phyloP scores from a whole-genome alignment of 2,888 invertebrate species.

The Lepidocyrtoides sp. region DNA sequence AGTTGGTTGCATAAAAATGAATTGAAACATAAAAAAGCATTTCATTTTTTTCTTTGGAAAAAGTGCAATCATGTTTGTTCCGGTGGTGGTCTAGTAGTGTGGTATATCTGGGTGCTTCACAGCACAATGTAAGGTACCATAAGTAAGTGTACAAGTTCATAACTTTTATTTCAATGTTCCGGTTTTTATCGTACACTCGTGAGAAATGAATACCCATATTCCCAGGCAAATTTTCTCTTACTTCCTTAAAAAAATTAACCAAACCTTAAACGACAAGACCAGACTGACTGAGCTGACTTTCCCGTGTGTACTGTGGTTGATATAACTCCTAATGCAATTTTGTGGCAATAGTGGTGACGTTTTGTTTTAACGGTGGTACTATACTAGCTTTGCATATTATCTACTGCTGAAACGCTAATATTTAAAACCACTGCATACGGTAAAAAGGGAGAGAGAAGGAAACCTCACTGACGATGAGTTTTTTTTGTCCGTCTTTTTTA shows the following conservation, averaged over 20 bases:
- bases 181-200: constrained; percentile 63
- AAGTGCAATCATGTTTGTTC: constrained; percentile 40
- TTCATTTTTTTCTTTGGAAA: constrained; percentile 36
- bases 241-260: constrained; percentile 17
- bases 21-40: constrained; percentile 14
- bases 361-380: not conserved
- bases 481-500: too few relatives aligned
- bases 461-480: too few relatives aligned
- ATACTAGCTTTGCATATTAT: not conserved
- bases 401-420: too few relatives aligned
- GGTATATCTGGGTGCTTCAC: not conserved
- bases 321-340: not conserved
- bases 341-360: not conserved
- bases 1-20: not conserved
- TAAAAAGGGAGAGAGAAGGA: too few relatives aligned
- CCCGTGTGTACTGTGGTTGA: not conserved
- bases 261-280: constrained; percentile 2
- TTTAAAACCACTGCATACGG: too few relatives aligned
- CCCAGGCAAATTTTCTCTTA: constrained; percentile 57
- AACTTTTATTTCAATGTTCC: constrained; percentile 56
- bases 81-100: constrained; percentile 27
- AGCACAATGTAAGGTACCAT: not conserved
- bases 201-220: constrained; percentile 62
- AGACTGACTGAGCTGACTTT: not conserved
- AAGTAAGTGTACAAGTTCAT: too few relatives aligned